Base-by-base conservation (phyloP, 2,888 invertebrate genomes). In the Drepana falcataria region DNA sequence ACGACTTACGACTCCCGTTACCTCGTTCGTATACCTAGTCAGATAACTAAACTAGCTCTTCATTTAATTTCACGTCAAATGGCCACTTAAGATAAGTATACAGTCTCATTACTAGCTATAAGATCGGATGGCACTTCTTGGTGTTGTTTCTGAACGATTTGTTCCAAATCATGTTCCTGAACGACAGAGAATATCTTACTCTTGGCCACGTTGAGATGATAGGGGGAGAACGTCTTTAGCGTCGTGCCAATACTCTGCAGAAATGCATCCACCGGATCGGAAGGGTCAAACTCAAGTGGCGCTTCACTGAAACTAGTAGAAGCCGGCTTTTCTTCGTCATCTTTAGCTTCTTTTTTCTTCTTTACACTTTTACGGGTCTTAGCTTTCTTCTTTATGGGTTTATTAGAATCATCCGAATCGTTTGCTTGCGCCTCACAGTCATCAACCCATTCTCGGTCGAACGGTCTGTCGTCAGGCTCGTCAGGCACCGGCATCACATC, bases 101-200 rank as follows among this genome's bases (percentile, higher is more conserved):
- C 63, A 9, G 63, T 49, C 7, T 74, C 74, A 1, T 76, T 63
- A 2, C 74, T 63, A 4, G 76, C 62, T 57, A 75, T 77, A 4
- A 71, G 65, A n/a, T 83, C 82, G n/a, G 66, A 61, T 0, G 74
- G 60, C 0, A 57, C 65, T 2, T 40, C 40, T 2, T 51, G n/a
- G 2, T 64, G 63, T 51, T 66, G 68, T 9, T 77, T 87, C 54
- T 87, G 83, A 35, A 90, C 85, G 35, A 91, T 91, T 64, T 91
- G 91, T 54, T 88, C 83, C 55, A 91, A 68, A 60, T 91, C 91
- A 49, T 88, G 87, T 57, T 91, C 89, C 60, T 91, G 91, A 0
- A 91, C 91, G 0, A 90, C 78, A 0, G 83, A 68, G 53, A 91
- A 91, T 61, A 91, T 91, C 69, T 91, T 86, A 63, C 79, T 87